These are phyloP conservation scores for Argopecten irradians DNA, from an alignment of 1,140 invertebrate species.

Conservation along the genomic window DNA sequence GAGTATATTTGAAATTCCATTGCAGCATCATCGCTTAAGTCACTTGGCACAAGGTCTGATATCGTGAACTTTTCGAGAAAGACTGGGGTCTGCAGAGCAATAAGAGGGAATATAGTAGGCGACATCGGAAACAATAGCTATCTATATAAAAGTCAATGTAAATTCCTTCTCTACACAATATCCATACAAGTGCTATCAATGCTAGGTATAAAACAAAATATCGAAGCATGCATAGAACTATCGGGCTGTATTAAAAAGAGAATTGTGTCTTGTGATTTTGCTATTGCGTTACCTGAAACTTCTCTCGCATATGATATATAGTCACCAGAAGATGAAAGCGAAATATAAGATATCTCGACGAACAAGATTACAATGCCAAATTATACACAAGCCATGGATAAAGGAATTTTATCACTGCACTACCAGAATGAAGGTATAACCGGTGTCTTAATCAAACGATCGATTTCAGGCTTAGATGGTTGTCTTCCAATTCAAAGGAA, in stretches of 20 bases:
- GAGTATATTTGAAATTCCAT: slow-evolving; percentile 74
- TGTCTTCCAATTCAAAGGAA: not conserved
- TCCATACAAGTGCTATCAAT: not conserved
- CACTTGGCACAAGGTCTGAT: slow-evolving; percentile 64
- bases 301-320: not conserved
- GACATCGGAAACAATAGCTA: no score
- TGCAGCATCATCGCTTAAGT: slow-evolving; percentile 65
- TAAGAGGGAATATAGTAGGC: not conserved
- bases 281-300: not conserved
- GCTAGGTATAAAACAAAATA: not conserved
- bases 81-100: slow-evolving; percentile 64
- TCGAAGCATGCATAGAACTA: no score
- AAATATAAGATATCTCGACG: not conserved
- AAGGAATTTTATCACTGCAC: not conserved
- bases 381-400: not conserved
- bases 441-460: not conserved
- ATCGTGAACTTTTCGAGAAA: slow-evolving; percentile 73
- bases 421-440: not conserved
- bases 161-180: no score
- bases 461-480: not conserved
- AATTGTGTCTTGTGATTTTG: no score
- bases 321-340: not conserved
- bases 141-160: no score
- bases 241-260: no score
- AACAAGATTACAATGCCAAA: not conserved